A percentile compares a stretch with the other conserved stretches of the same genome.
These are phyloP conservation scores for Nycticryphes semicollaris DNA, from an alignment of 2,113 vertebrate species.

Conservation along the genomic window DNA sequence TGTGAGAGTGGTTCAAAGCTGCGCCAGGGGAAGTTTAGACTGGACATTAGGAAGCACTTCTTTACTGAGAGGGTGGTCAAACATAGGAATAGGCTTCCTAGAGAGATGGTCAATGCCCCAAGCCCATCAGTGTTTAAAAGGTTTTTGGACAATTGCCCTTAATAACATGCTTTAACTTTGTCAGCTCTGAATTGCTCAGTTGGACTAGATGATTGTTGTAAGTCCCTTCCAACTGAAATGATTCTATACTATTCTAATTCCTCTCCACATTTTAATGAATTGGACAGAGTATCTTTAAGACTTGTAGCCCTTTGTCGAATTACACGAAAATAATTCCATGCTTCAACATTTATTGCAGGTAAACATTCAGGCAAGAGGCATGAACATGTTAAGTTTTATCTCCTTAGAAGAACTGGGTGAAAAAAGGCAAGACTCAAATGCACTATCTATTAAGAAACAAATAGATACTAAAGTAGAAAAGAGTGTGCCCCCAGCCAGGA, in stretches of 20 bases:
- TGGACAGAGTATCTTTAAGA: background rate
- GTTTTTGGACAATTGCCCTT: background rate
- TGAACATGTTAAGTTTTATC: background rate
- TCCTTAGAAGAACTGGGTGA: background rate
- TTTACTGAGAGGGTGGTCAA: background rate
- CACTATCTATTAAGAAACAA: background rate
- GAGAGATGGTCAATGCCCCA: background rate
- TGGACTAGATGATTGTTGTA: background rate
- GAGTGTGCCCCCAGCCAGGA: background rate
- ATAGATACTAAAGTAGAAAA: background rate
- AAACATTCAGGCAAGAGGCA: background rate
- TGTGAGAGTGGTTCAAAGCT: background rate
- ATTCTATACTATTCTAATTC: background rate
- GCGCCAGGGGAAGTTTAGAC: background rate
- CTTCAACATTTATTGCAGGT: background rate
- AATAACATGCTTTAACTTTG: background rate
- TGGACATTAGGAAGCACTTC: background rate
- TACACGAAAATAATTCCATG: background rate
- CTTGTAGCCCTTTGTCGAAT: background rate
- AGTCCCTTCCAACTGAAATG: background rate
- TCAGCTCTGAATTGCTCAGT: background rate
- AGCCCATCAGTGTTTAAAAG: background rate
- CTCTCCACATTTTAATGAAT: background rate
- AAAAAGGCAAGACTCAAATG: background rate
- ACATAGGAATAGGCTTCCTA: background rate